Base-by-base conservation (phyloP, 2,888 invertebrate genomes). In the Drosophila neutralis region DNA sequence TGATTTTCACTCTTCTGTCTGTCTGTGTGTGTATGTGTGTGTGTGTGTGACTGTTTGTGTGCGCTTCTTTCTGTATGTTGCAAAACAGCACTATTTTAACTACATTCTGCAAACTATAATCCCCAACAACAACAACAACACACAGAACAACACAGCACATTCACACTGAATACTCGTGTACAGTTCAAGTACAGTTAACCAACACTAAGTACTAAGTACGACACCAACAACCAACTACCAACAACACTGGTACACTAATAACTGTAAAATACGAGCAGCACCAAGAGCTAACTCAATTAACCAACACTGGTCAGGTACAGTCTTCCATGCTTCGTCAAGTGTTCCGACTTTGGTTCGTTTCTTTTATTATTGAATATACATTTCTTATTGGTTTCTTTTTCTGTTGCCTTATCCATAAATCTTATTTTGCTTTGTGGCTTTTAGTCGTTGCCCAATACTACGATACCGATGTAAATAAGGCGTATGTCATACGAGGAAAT, bases 401-500 rank as follows among this genome's bases (percentile, higher is more conserved):
- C 4, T 72, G 57, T 52, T 31, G 42, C 38, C 60, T 68, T 66
- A 40, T 33, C 0, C 31, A 42, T 42, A 24, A 42, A 29, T 53
- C 10, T 64, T 40, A 49, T 61, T 66, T 62, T 64, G 59, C 62
- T 69, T 69, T 73, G 36, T 77, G 52, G 53, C 61, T 60, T 75
- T 73, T 95, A 98, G 98, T 97, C 94, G 97, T 97, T 90, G 96
- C 97, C 92, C 97, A 98, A 92, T 96, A 96, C 93, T 98, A 97
- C 94, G 97, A 97, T 93, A 97, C 97, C 59, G 97, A 98, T 94
- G 97, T 97, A 84, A 97, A 97, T 94, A 96, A 97, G 94, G 97
- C 97, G 92, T 97, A 97, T 93, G 97, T 97, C 54, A 97, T 97
- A 90, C 95, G 96, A 82, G 97, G 97, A 67, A 98, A 98, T 93